Evolutionary conservation across 2,797 vertebrate genomes (phyloP).

Genomic region (Manis crassicaudata): DNA sequence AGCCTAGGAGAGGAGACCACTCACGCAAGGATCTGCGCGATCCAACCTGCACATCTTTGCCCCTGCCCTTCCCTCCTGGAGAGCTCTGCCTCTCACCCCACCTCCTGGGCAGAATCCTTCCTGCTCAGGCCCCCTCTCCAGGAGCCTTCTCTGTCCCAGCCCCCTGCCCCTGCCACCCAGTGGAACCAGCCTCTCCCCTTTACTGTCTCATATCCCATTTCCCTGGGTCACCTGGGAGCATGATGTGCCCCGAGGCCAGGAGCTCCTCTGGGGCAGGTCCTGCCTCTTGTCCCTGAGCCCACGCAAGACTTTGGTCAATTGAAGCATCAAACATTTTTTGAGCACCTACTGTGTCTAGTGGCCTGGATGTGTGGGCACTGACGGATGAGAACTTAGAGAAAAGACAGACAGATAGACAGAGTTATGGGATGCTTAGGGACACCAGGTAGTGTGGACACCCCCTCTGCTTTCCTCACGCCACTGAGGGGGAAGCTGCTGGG

Average conservation of each 20-base stretch:
- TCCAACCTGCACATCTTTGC: background rate
- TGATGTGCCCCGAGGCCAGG: background rate
- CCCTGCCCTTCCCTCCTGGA: background rate
- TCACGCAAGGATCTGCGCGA: fast-evolving
- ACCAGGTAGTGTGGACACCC: background rate
- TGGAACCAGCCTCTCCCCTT: background rate
- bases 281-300: background rate
- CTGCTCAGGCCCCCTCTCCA: background rate
- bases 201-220: background rate
- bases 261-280: background rate
- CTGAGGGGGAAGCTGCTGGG: background rate
- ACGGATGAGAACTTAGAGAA: background rate
- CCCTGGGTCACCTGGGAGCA: background rate
- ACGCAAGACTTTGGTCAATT: background rate
- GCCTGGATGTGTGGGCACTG: background rate
- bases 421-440: background rate
- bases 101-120: background rate
- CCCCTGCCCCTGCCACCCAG: background rate
- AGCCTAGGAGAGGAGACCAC: fast-evolving
- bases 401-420: background rate
- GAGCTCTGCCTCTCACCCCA: background rate
- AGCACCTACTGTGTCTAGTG: background rate
- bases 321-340: conserved; percentile 13
- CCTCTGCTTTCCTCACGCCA: background rate
- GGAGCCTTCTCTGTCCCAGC: background rate